A percentile compares a stretch with the other conserved stretches of the same genome.
phyloP scores from a whole-genome alignment of 2,113 vertebrate genomes.

The Osmerus mordax region DNA sequence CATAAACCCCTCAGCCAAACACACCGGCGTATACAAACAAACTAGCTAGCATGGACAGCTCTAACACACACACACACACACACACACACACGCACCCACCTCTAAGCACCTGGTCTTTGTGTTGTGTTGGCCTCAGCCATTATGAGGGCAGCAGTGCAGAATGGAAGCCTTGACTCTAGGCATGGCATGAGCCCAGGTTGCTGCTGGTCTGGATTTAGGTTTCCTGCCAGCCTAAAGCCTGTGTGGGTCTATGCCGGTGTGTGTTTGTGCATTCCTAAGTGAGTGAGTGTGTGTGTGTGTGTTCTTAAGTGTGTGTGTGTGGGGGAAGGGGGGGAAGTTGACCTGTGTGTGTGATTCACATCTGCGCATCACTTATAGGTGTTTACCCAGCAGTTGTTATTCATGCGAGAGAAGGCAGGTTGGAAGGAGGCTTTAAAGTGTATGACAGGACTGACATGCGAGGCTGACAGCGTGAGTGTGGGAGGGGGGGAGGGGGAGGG shows the following conservation, averaged over 20 bases:
- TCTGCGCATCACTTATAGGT: too few species aligned
- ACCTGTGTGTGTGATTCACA: background rate
- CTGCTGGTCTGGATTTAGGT: background rate
- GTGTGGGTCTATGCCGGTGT: slow-evolving; percentile 2
- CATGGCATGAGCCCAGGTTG: background rate
- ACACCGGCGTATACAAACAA: slow-evolving; percentile 1
- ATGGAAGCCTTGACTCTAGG: background rate
- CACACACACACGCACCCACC: background rate
- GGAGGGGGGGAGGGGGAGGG: slow-evolving; percentile 9
- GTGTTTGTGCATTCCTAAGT: background rate
- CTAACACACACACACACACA: background rate
- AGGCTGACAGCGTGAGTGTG: slow-evolving; percentile 24
- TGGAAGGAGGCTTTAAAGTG: too few species aligned
- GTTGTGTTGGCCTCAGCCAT: background rate
- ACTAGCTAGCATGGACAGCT: slow-evolving; percentile 12
- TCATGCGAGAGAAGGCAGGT: too few species aligned
- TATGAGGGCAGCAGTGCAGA: slow-evolving; percentile 2
- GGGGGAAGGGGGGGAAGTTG: background rate
- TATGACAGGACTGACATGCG: too few species aligned
- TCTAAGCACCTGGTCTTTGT: background rate
- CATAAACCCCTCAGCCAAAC: background rate
- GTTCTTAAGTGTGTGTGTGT: background rate
- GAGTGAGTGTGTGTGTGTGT: background rate
- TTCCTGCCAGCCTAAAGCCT: slow-evolving; percentile 6
- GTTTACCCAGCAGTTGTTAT: too few species aligned